Percentiles rank a stretch among this genome's conserved stretches.
These are phyloP conservation scores for Pluvialis apricaria DNA, from an alignment of 2,113 vertebrate species.

Conservation along the genomic window DNA sequence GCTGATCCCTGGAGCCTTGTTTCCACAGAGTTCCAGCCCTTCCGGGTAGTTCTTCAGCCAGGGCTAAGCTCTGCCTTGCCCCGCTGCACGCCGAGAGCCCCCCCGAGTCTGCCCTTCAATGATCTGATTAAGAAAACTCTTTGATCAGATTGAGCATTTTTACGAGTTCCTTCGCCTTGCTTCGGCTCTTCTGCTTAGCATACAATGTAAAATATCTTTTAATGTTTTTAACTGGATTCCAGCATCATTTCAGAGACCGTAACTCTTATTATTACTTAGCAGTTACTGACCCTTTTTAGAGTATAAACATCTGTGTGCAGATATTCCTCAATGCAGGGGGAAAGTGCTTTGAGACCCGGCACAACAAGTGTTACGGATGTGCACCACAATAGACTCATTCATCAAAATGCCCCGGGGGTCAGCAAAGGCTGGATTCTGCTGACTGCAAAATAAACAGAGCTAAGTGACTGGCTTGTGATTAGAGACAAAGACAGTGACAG, in stretches of 20 bases:
- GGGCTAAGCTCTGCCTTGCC: not conserved
- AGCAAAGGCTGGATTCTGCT: not conserved
- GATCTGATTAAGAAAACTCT: not conserved
- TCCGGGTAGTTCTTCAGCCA: not conserved
- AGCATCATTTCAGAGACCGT: not conserved
- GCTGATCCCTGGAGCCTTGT: not conserved
- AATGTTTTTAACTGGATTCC: not conserved
- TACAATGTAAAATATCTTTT: not conserved
- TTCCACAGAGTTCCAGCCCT: not conserved
- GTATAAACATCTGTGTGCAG: fast-evolving
- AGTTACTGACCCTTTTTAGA: not conserved
- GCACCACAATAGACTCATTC: not conserved
- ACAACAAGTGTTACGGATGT: not conserved
- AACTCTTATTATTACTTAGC: not conserved
- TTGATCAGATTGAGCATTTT: not conserved
- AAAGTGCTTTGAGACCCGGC: not conserved
- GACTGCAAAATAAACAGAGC: not conserved
- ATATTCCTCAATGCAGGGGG: not conserved
- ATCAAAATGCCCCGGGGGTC: not conserved
- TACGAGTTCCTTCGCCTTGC: not conserved
- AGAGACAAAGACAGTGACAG: not conserved
- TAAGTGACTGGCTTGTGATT: not conserved
- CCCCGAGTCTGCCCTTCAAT: not conserved
- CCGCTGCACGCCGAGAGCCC: not conserved
- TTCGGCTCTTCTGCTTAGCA: not conserved